Base-by-base conservation (phyloP, 2,113 vertebrate species). In the Psephotus haematonotus region DNA sequence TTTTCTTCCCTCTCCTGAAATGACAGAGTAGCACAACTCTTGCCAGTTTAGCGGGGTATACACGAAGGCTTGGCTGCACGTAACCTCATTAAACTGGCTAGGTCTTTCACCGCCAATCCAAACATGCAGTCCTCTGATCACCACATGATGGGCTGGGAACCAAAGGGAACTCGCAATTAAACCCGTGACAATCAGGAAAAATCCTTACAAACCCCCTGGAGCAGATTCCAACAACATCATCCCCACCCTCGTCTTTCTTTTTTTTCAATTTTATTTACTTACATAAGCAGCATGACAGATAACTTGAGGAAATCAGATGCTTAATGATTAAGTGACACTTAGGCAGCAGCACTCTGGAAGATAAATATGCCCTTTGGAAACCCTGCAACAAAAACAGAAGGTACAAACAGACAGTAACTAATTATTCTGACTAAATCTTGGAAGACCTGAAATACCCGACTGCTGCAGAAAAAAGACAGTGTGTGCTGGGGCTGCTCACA, bases 341-440 rank as follows among this genome's bases (percentile, higher is more conserved):
- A 85, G 76, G 91, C 89, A 95, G 92, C 59, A 12, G 92, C 59
- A 11, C 80, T 55, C 82, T 78, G 89, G 88, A 82, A 94, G 91
- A 92, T 75, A 96, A 96, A 97, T 52, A 89, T 44, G 16, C 80
- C 93, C 93, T 93, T 94, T 97, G 95, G 94, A 96, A 97, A 86
- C 37, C 83, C 92, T 95, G 91, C 70, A 96, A 87, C 84, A 92
- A 90, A 96, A 97, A 69, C 85, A 95, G 83, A 95, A 95, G 72
- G 86, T 87, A 94, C 60, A 96, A 95, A 97, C 90, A 96, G 97
- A 97, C 93, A 92, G 92, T 96, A 93, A 97, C 92, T 94, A 93
- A 96, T 97, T 96, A 97, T 97, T 96, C 93, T 55, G 79, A 94
- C 92, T 80, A 85, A 82, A 76, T 74, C 95, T 91, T 88, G 75